phyloP scores from a whole-genome alignment of 2,797 vertebrate genomes.

The Cephalopachus bancanus region DNA sequence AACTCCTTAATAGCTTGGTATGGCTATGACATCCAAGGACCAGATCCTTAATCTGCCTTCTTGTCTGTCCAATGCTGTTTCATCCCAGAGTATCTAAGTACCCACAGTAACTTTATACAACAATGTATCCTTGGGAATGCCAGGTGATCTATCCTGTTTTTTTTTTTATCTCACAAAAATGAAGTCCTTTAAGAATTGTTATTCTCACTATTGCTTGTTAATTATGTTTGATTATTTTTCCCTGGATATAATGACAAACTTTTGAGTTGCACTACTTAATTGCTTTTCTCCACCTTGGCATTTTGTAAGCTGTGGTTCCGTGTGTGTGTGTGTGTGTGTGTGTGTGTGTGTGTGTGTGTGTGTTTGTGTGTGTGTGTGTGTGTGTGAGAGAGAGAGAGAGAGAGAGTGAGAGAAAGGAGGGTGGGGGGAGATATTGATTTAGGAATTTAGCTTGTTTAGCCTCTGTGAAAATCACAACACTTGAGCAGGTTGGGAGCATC shows the following conservation, averaged over 20 bases:
- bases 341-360: neutral
- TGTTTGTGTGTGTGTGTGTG: no score
- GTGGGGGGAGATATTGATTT: neutral
- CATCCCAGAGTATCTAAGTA: neutral
- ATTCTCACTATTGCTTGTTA: constrained; percentile 6
- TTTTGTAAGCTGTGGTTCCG: neutral
- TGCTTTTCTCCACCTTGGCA: constrained; percentile 3
- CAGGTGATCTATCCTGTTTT: neutral
- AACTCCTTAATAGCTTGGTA: neutral
- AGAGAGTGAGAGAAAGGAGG: neutral
- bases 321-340: neutral
- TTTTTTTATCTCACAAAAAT: constrained; percentile 23
- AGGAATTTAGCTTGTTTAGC: neutral
- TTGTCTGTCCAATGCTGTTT: neutral
- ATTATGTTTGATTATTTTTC: constrained; percentile 41
- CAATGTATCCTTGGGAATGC: neutral
- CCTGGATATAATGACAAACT: constrained; percentile 41
- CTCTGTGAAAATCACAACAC: constrained; percentile 45
- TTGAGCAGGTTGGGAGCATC: neutral
- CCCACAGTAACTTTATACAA: neutral
- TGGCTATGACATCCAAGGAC: constrained; percentile 3
- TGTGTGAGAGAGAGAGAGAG: no score
- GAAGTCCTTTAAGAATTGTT: neutral
- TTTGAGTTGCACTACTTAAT: constrained; percentile 6
- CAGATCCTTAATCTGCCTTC: neutral